Base-by-base conservation (phyloP, 2,797 vertebrate species). In the Erithacus rubecula region DNA sequence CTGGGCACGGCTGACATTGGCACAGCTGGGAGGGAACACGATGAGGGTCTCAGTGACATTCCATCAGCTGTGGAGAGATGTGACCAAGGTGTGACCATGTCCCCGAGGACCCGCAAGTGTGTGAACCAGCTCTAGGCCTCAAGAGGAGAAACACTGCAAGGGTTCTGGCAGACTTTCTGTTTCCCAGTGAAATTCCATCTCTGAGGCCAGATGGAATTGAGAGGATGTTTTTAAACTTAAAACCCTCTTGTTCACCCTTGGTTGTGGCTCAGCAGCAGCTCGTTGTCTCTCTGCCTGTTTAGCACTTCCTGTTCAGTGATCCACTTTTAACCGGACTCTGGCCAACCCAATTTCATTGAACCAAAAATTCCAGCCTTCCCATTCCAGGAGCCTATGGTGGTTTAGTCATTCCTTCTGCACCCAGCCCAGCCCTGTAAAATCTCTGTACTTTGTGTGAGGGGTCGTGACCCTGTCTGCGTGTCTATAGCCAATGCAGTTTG, bases 21-120 rank as follows among this genome's bases (percentile, higher is more conserved):
- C 62, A 69, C 49, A 23, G 64, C 51, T 51, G 30, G 12, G 11
- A 2, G 2, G n/a, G 43, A 52, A 44, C 58, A 41, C 15, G 1
- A 1, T 5, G 27, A 65, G 62, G n/a, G 9, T 47, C 55, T 65
- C 29, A 12, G 3, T 56, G 75, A 21, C 9, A 2, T 77, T 51
- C 32, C 2, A 6, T 43, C 46, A 29, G 34, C 4, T 62, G 15
- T 62, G 30, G 39, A 76, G 77, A 64, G 78, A 20, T 0, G 7
- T 37, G 34, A 17, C 47, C 62, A n/a, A 17, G 2, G 15, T n/a
- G 65, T 36, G 26, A 39, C 27, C 2, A 0, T 5, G 4, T 71
- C 58, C 68, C 63, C 1, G 5, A 62, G n/a, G 44, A 64, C 30
- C 30, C 0, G 1, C 26, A 17, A 17, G 22, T 58, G 37, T 19